Conservation (phyloP, 2,113 vertebrate species). For the Entosphenus tridentatus region DNA sequence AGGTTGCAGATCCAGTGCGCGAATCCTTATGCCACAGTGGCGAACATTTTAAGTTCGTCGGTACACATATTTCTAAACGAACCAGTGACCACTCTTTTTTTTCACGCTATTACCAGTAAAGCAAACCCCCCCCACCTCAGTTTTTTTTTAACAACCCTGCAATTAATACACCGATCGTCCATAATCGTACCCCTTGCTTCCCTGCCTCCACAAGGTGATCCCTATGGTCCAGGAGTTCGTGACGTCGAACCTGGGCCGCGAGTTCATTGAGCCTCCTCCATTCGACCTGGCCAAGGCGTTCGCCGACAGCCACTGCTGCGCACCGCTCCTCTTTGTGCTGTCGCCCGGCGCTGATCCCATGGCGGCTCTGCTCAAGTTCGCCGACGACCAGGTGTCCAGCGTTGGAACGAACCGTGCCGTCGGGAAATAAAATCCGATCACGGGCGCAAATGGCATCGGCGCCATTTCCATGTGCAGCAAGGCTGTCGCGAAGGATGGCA, state of each 20-base stretch:
- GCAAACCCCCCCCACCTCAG: too few species aligned
- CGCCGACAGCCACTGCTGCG: slow-evolving; percentile 44
- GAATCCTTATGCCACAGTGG: not conserved
- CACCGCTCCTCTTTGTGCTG: slow-evolving; percentile 43
- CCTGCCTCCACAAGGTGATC: slow-evolving; percentile 25
- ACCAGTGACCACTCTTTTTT: not conserved
- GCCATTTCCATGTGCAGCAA: too few species aligned
- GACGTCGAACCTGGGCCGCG: slow-evolving; percentile 23
- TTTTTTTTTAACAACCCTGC: too few species aligned
- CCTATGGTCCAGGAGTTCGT: slow-evolving; percentile 56
- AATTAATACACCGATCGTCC: too few species aligned
- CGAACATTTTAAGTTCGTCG: not conserved
- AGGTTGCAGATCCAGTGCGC: not conserved
- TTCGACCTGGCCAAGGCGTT: slow-evolving; percentile 52
- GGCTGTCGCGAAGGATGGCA: too few species aligned
- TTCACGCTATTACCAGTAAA: too few species aligned
- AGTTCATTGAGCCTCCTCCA: slow-evolving; percentile 50
- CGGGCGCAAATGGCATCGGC: too few species aligned
- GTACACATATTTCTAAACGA: not conserved
- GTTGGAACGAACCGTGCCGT: too few species aligned
- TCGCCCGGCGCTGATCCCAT: slow-evolving; percentile 47
- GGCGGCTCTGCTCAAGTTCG: slow-evolving; percentile 52
- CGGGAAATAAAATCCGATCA: too few species aligned
- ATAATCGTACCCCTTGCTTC: not conserved
- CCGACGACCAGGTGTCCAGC: slow-evolving; percentile 36